phyloP scores from a whole-genome alignment of 2,888 invertebrate species.

The Choristoneura rosaceana region DNA sequence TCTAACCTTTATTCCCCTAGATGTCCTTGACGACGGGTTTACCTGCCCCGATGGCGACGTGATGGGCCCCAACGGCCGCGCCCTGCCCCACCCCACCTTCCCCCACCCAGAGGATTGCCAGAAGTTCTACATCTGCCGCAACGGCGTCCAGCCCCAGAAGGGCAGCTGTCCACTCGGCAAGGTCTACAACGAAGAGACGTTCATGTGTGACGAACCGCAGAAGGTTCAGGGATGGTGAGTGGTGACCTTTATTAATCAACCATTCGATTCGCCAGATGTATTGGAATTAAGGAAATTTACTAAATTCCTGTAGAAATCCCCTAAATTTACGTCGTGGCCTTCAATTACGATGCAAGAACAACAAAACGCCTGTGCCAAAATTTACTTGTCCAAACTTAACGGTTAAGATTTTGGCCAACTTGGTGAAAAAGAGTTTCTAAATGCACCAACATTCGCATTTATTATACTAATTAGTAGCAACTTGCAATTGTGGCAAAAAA shows the following conservation, averaged over 20 bases:
- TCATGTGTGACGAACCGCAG: slow-evolving; percentile 91
- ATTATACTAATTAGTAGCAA: too few species aligned
- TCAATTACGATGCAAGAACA: too few species aligned
- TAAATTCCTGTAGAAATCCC: too few species aligned
- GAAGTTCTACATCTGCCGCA: slow-evolving; percentile 93
- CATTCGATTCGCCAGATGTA: too few species aligned
- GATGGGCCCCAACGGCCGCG: slow-evolving; percentile 88
- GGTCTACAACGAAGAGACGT: slow-evolving; percentile 92
- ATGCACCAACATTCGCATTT: too few species aligned
- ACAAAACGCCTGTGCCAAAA: too few species aligned
- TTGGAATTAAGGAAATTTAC: too few species aligned
- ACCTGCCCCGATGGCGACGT: slow-evolving; percentile 90
- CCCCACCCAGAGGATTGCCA: slow-evolving; percentile 92
- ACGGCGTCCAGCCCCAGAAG: slow-evolving; percentile 90
- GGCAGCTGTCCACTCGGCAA: slow-evolving; percentile 90
- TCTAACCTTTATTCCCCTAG: slow-evolving; percentile 66
- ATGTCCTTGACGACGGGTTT: slow-evolving; percentile 90
- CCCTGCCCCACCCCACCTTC: slow-evolving; percentile 91
- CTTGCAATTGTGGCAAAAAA: too few species aligned
- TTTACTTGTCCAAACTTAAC: too few species aligned
- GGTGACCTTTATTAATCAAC: neutral
- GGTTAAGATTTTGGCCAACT: too few species aligned
- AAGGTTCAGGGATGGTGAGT: slow-evolving; percentile 91
- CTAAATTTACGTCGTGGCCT: too few species aligned
- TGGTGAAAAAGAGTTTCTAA: too few species aligned